phyloP scores from a whole-genome alignment of 2,888 invertebrate genomes.

The Nematopogon swammerdamellus region DNA sequence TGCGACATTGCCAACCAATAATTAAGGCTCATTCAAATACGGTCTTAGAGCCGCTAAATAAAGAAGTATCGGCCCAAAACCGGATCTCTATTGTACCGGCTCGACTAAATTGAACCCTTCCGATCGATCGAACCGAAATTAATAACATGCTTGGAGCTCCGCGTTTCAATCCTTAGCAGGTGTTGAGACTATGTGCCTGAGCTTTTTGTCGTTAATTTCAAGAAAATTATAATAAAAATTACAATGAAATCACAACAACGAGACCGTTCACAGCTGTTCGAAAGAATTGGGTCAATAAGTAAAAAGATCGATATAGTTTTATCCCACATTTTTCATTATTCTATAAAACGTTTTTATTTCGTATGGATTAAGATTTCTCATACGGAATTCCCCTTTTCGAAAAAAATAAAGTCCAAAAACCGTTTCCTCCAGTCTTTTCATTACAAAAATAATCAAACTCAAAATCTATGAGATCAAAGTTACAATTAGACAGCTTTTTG shows the following conservation, averaged over 20 bases:
- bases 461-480: conserved; percentile 47
- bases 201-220: conserved; percentile 6
- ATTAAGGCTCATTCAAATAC: conserved; percentile 54
- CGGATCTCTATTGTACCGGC: conserved; percentile 52
- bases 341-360: no score
- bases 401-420: no score
- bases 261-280: no score
- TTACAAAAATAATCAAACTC: conserved; percentile 44
- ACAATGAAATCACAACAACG: conserved; percentile 2
- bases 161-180: conserved; percentile 31
- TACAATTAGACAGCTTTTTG: conserved; percentile 52
- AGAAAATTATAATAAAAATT: conserved; percentile 6
- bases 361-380: no score
- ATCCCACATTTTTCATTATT: no score
- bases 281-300: no score
- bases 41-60: conserved; percentile 52
- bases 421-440: conserved; percentile 3
- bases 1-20: conserved; percentile 43
- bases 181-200: conserved; percentile 16
- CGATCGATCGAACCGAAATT: conserved; percentile 46
- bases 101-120: conserved; percentile 40
- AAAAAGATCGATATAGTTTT: no score
- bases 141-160: conserved; percentile 42
- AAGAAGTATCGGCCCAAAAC: conserved; percentile 44
- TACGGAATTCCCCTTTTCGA: no score